Evolutionary conservation across 1,140 invertebrate genomes (phyloP).

Genomic region (Listronotus bonariensis): DNA sequence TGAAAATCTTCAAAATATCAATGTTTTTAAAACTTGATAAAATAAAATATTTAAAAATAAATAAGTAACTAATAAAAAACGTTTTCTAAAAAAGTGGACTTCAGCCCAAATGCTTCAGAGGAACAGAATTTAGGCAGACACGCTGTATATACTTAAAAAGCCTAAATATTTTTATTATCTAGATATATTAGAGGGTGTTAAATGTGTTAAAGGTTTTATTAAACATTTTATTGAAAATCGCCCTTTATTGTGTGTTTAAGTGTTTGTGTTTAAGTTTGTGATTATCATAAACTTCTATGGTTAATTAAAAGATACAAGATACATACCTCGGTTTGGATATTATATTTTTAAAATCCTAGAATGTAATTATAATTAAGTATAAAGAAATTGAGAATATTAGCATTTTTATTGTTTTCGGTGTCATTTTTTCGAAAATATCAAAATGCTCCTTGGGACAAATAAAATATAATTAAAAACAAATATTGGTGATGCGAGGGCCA

Average conservation of each 20-base stretch:
- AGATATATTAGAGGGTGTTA: not conserved
- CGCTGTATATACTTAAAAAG: not conserved
- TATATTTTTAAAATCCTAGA: too few species aligned
- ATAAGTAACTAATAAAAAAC: not conserved
- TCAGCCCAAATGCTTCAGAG: not conserved
- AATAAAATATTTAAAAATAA: not conserved
- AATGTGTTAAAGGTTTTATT: not conserved
- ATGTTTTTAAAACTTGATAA: not conserved
- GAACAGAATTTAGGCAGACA: not conserved
- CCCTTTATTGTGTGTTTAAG: conserved; percentile 40
- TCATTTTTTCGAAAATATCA: too few species aligned
- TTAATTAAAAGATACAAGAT: not conserved
- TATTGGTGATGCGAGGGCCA: too few species aligned
- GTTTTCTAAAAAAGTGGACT: not conserved
- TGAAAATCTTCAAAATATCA: too few species aligned
- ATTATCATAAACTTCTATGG: not conserved
- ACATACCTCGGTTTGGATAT: too few species aligned
- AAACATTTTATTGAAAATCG: conserved; percentile 30
- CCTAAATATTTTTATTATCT: not conserved
- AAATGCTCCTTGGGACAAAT: too few species aligned
- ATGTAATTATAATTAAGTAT: too few species aligned
- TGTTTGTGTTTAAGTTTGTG: conserved; percentile 32
- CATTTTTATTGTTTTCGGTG: too few species aligned
- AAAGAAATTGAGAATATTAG: too few species aligned
- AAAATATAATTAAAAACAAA: too few species aligned